Base-by-base conservation (phyloP, 1,140 invertebrate genomes). In the Gonatopus flavifemur region DNA sequence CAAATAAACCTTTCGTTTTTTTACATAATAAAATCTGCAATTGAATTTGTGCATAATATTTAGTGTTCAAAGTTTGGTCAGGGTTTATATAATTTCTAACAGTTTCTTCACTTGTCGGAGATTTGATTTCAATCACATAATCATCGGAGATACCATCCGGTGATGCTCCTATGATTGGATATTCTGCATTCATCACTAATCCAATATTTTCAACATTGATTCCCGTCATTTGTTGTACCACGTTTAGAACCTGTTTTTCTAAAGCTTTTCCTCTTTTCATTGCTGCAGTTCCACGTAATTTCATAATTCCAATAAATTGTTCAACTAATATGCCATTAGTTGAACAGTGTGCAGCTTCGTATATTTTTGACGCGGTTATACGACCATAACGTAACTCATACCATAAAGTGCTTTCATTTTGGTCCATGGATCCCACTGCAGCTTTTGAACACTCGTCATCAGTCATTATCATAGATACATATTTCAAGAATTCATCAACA, bases 321-420 rank as follows among this genome's bases (percentile, higher is more conserved):
- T 66, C 25, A 7, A 75, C 61, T 25, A 75, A 55, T 18, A 50
- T 36, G 21, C 69, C 73, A 55, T 70, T 45, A 28, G 62, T 74
- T 56, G 64, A 54, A 48, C 69, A 77, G 8, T 66, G 42, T 21
- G 60, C 53, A n/a, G 55, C 66, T 62, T 75, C 67, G 56, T 76
- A 59, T 3, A 70, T 2, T 51, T 67, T 71, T 4, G 75, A 77
- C 30, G 72, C 73, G 21, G 74, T 78, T 8, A 78, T 58, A 52
- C 73, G 38, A 12, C 64, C 72, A 58, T 69, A 70, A n/a, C 70
- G 31, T 13, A 77, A 40, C 49, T 66, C 55, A 65, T 64, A 55
- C 72, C 69, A 79, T 0, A 63, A 8, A 38, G 8, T 2, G 38
- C 19, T 49, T 10, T 62, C 30, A 44, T 36, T 40, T 37, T 66